A percentile compares a stretch with the other conserved stretches of the same genome.
Conservation (phyloP, 1,140 invertebrate genomes). For the Drosophila grimshawi region DNA sequence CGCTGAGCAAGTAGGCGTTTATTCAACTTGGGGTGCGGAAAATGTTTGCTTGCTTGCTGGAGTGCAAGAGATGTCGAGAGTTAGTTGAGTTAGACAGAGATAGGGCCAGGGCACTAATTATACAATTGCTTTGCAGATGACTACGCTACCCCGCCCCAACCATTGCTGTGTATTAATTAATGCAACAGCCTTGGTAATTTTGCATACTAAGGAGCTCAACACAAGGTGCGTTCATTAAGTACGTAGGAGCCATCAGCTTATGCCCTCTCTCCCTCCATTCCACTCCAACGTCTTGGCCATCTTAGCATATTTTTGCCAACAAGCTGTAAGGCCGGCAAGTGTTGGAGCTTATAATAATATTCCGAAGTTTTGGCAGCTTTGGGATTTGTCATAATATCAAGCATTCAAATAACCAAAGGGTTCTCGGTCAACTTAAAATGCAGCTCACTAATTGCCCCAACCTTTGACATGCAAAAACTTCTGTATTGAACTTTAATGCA, state of each 20-base stretch:
- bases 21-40: constrained; percentile 17
- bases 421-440: not conserved
- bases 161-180: constrained; percentile 43
- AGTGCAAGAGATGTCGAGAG: not conserved
- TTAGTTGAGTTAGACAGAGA: not conserved
- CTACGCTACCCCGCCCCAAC: not conserved
- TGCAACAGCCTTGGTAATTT: constrained; percentile 49
- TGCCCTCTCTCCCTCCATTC: not conserved
- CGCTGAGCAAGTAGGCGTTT: constrained; percentile 28
- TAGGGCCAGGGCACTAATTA: constrained; percentile 37
- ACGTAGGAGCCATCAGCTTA: constrained; percentile 10
- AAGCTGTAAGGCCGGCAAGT: constrained; percentile 12
- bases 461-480: constrained; percentile 36
- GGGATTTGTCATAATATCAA: constrained; percentile 41
- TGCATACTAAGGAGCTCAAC: constrained; percentile 46
- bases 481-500: constrained; percentile 6
- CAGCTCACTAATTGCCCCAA: constrained; percentile 32
- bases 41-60: constrained; percentile 19
- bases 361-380: constrained; percentile 6
- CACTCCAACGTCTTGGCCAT: constrained; percentile 14
- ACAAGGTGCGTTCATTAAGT: constrained; percentile 43
- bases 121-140: constrained; percentile 45
- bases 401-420: constrained; percentile 12
- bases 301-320: constrained; percentile 38
- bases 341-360: constrained; percentile 34